These are phyloP conservation scores for Metallyticus violacea DNA, from an alignment of 2,888 invertebrate genomes.

Conservation along the genomic window DNA sequence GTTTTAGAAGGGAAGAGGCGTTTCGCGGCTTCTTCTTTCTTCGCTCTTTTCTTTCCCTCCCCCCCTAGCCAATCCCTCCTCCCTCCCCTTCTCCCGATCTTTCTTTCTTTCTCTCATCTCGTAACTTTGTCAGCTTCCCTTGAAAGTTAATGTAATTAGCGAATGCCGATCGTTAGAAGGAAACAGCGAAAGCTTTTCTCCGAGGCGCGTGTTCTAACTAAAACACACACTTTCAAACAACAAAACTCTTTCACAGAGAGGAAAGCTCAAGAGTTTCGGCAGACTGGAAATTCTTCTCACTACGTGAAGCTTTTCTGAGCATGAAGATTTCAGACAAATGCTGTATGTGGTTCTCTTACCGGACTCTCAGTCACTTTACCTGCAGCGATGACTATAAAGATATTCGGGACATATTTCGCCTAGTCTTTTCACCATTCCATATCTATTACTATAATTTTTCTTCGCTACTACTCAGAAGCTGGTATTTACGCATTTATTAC, in stretches of 20 bases:
- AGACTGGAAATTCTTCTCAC: not conserved
- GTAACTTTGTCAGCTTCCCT: not conserved
- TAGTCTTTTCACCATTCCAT: too few species aligned
- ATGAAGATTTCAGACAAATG: not conserved
- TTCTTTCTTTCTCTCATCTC: not conserved
- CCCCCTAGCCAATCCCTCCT: not conserved
- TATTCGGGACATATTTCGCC: too few species aligned
- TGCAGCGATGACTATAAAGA: too few species aligned
- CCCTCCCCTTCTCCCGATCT: not conserved
- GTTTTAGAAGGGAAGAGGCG: conserved; percentile 14
- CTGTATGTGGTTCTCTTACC: not conserved
- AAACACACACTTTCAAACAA: conserved; percentile 9
- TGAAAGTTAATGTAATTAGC: conserved; percentile 15
- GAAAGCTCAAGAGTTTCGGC: not conserved
- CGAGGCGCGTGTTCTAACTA: conserved; percentile 10
- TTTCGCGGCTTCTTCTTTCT: conserved; percentile 1
- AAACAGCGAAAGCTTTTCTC: conserved; percentile 18
- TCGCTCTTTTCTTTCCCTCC: not conserved
- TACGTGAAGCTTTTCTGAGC: not conserved
- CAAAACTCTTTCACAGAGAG: conserved; percentile 5
- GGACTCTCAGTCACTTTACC: not conserved
- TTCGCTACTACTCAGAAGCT: too few species aligned
- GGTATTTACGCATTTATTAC: too few species aligned
- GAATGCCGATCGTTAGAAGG: conserved; percentile 11
- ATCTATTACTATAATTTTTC: too few species aligned